Evolutionary conservation across 2,797 vertebrate genomes (phyloP).

Genomic region (Adrianichthys oophorus): DNA sequence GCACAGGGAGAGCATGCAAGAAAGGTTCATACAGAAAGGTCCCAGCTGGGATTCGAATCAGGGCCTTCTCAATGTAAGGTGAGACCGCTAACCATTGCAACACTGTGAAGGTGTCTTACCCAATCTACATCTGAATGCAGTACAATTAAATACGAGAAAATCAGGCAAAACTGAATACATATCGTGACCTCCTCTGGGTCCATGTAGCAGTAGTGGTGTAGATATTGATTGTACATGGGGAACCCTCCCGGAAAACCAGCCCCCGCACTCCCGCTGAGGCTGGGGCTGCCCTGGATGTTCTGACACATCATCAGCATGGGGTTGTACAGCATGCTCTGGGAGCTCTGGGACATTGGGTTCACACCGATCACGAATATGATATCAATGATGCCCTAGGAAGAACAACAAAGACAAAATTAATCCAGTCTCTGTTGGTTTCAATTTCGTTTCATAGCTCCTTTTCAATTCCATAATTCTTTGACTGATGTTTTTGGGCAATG

Average conservation of each 20-base stretch:
- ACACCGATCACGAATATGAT: conserved; percentile 88
- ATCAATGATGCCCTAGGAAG: conserved; percentile 77
- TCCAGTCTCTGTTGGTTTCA: not conserved
- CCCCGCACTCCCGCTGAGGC: conserved; percentile 68
- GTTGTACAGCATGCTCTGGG: conserved; percentile 80
- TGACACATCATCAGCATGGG: conserved; percentile 85
- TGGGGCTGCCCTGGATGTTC: conserved; percentile 73
- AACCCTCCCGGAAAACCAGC: conserved; percentile 65
- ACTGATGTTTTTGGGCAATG: not conserved
- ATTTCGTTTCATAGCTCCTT: not conserved
- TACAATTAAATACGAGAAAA: not conserved
- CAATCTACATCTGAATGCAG: not conserved
- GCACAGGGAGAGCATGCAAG: too few relatives aligned
- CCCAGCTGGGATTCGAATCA: too few relatives aligned
- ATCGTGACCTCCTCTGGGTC: conserved; percentile 84
- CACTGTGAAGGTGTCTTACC: too few relatives aligned
- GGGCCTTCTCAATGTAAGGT: too few relatives aligned
- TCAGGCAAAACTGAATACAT: not conserved
- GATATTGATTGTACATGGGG: conserved; percentile 81
- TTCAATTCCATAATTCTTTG: not conserved
- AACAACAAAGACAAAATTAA: conserved; percentile 1
- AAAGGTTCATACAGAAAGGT: too few relatives aligned
- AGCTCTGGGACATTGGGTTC: conserved; percentile 87
- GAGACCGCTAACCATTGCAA: too few relatives aligned
- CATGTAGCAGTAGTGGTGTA: conserved; percentile 89